Evolutionary conservation across 2,797 vertebrate species (phyloP), one percentile per base, ranked within the genome.

Genomic region (Pampus argenteus): DNA sequence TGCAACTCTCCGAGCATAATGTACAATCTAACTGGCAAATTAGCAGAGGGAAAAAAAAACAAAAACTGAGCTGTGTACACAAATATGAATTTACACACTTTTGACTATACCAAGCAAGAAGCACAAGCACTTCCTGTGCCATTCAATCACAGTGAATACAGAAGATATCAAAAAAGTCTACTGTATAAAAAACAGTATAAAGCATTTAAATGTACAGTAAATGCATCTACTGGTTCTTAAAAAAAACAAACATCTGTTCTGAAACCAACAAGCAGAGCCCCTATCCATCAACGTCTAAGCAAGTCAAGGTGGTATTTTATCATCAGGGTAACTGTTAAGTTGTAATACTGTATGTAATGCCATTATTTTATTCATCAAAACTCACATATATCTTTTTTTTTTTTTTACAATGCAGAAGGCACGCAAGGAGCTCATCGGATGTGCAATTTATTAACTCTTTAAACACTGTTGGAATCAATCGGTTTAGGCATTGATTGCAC

Each of bases 101-200:
- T 85, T 80, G 69, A 90, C 84, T 44, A 85, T 84, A 91, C 66
- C 65, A 62, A 90, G 58, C 52, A 62, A 69, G 65, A 66, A 79
- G 82, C 86, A 90, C 81, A 76, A 86, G 76, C 76, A 79, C 76
- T 76, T 77, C 78, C 83, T 85, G 86, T 87, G 88, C 82, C 71
- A 71, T 82, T 74, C 55, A 70, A 87, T 90, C 90, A 91, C 90
- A 91, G 88, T 90, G 84, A 89, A 89, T 80, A 91, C 88, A 91
- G 85, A 88, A 81, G 82, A 90, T 93, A 91, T 93, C 80, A 93
- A 92, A 93, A 91, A 91, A 62, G 75, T 88, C 73, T 78, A 91
- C 83, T 51, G 88, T 93, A 90, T 92, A 87, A 92, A 92, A 92
- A 90, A 88, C 90, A 89, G 84, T 94, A 91, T 77, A 93, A 93